Evolutionary conservation across 37 sponge, comb jelly and placozoan species (phyloP), one percentile per base, ranked within the genome.

Genomic region (Ephydatia muelleri): DNA sequence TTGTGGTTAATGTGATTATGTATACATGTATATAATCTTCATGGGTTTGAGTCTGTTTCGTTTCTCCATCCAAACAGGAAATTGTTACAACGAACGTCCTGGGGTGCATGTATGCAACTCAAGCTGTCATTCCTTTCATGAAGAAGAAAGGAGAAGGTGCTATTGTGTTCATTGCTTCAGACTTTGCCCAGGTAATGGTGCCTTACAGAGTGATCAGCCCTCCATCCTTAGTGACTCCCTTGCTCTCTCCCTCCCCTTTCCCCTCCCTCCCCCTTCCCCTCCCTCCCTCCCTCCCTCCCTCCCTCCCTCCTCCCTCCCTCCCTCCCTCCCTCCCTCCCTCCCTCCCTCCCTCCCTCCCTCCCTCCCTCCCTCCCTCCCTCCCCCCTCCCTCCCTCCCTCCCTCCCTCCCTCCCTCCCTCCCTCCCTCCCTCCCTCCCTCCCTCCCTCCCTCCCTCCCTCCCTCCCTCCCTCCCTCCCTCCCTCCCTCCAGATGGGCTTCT

Each of bases 151-250:
- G 74, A 48, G 19, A 39, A 5, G 97, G 99, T 0, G 75, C 84
- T 2, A 82, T 99, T 57, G 97, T 95, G 27, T 99, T 99, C 88
- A 84, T 95, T 29, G 95, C 97, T 26, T 97, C 97, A 0, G 91
- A 91, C 68, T 96, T 94, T 67, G 95, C 94, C 22, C 96, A 92
- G 82, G 88, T 89, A 27, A 68, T 4, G 4, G 47, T 43, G 47
- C 8, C 47, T 43, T 4, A 11, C 47, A 43, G 47, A 8, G 8
- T 43, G n/a, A n/a, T n/a, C 65, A 65, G 6, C 13, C 11, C 49
- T 8, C 26, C 11, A 29, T 21, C 43, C 39, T 43, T 49, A 40
- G 6, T 40, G 5, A 22, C 79, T 30, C 57, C 29, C 30, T 30
- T 11, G n/a, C 3, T 39, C 79, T 49, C 49, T 78, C n/a, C 65